Percentiles rank a stretch among this genome's conserved stretches.
These are phyloP conservation scores for Nematopogon swammerdamellus DNA, from an alignment of 2,888 invertebrate species.

Conservation along the genomic window DNA sequence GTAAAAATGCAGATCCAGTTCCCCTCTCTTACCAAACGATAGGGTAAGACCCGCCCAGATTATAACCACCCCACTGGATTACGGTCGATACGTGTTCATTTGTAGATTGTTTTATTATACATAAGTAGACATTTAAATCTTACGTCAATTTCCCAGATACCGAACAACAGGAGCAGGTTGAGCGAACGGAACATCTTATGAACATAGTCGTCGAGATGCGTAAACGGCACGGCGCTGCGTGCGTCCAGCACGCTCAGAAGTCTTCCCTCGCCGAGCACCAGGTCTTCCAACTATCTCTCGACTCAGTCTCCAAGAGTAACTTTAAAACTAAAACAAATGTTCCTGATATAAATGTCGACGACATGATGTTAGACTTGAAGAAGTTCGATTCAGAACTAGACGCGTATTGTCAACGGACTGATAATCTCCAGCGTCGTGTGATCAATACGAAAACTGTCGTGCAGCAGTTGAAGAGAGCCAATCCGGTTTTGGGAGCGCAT, in stretches of 20 bases:
- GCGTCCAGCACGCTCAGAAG: slow-evolving; percentile 34
- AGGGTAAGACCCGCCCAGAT: too few species aligned
- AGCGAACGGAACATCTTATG: slow-evolving; percentile 41
- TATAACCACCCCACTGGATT: too few species aligned
- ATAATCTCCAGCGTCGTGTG: slow-evolving; percentile 11
- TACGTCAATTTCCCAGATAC: too few species aligned
- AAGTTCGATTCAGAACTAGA: slow-evolving; percentile 23
- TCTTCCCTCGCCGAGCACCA: slow-evolving; percentile 29
- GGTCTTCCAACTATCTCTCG: slow-evolving; percentile 29
- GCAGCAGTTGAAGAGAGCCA: slow-evolving; percentile 26
- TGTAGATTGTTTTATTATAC: too few species aligned
- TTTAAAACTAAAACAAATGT: slow-evolving; percentile 26
- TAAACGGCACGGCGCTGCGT: slow-evolving; percentile 38
- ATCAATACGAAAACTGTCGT: slow-evolving; percentile 28
- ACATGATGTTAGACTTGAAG: slow-evolving; percentile 23
- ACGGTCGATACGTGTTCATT: too few species aligned
- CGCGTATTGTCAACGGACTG: slow-evolving; percentile 2
- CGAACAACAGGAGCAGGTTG: slow-evolving; percentile 19
- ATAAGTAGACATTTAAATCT: too few species aligned
- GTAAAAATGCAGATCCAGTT: too few species aligned
- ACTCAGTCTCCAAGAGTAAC: slow-evolving; percentile 25
- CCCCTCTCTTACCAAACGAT: too few species aligned
- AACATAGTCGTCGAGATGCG: slow-evolving; percentile 41
- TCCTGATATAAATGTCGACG: slow-evolving; percentile 18
- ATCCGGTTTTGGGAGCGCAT: slow-evolving; percentile 20